A percentile compares a stretch with the other conserved stretches of the same genome.
These are phyloP conservation scores for Coturnix japonica DNA, from an alignment of 2,113 vertebrate genomes.

Conservation along the genomic window DNA sequence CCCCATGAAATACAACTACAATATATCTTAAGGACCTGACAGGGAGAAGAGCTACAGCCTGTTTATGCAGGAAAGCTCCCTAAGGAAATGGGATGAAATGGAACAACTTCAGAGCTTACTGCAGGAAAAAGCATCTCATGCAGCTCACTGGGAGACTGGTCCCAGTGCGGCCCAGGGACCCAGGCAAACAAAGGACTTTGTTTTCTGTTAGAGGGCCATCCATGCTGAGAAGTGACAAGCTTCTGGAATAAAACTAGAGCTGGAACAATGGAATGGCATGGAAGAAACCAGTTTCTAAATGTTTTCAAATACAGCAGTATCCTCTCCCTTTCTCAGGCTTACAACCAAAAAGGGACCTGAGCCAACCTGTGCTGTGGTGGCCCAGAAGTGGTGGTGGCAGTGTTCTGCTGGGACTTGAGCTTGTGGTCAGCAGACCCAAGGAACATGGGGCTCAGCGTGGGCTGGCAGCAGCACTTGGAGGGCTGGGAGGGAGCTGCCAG, in stretches of 20 bases:
- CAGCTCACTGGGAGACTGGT: neutral
- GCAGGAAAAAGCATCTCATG: neutral
- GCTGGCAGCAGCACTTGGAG: neutral
- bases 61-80: slow-evolving; percentile 19
- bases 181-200: neutral
- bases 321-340: neutral
- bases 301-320: neutral
- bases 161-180: neutral
- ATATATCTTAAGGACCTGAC: slow-evolving; percentile 28
- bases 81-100: neutral
- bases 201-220: neutral
- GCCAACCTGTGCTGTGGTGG: rapidly evolving
- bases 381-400: neutral
- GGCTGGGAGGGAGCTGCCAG: neutral
- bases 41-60: neutral
- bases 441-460: neutral
- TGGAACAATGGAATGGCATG: neutral
- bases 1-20: slow-evolving; percentile 30
- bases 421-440: neutral
- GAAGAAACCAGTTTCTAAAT: neutral
- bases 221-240: neutral
- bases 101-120: slow-evolving; percentile 3
- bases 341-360: neutral
- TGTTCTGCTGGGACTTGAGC: neutral
- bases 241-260: neutral